Conservation (phyloP, 2,113 vertebrate species). For the Pachypanchax playfairii region DNA sequence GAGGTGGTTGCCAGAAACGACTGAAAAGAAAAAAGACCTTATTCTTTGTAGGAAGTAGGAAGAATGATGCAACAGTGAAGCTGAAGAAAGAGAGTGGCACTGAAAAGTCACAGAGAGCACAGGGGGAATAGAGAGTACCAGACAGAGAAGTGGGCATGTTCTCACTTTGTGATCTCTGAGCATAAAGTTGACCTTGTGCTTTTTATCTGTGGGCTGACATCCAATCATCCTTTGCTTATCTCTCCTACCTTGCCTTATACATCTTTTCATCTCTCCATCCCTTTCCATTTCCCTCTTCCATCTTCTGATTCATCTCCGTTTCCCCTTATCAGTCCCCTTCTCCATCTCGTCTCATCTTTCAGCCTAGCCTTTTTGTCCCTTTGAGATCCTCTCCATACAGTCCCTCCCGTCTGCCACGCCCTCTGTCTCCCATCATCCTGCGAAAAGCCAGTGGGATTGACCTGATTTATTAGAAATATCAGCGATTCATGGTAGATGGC, state of each 20-base stretch:
- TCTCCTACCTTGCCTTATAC: slow-evolving; percentile 29
- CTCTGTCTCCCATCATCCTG: neutral
- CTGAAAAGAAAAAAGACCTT: slow-evolving; percentile 23
- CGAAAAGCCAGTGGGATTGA: slow-evolving; percentile 42
- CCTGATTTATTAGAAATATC: slow-evolving; percentile 53
- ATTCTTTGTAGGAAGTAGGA: slow-evolving; percentile 25
- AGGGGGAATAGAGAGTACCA: slow-evolving; percentile 4
- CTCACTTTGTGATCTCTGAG: slow-evolving; percentile 58
- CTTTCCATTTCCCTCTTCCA: slow-evolving; percentile 28
- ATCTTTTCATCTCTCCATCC: slow-evolving; percentile 42
- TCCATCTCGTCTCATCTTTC: neutral
- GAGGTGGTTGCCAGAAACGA: slow-evolving; percentile 17
- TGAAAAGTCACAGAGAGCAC: slow-evolving; percentile 16
- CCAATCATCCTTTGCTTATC: slow-evolving; percentile 70
- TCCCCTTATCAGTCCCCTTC: slow-evolving; percentile 15
- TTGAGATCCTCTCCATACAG: neutral
- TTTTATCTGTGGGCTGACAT: slow-evolving; percentile 66
- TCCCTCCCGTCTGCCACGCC: neutral
- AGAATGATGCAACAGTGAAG: slow-evolving; percentile 15
- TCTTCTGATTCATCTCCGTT: neutral
- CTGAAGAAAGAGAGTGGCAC: slow-evolving; percentile 21
- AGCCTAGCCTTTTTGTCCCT: slow-evolving; percentile 7
- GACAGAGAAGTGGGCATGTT: slow-evolving; percentile 51
- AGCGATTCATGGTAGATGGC: slow-evolving; percentile 37
- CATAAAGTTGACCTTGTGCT: slow-evolving; percentile 69